These are phyloP conservation scores for Orbicella faveolata DNA, from an alignment of 64 coral and sea anemone genomes.

Conservation along the genomic window DNA sequence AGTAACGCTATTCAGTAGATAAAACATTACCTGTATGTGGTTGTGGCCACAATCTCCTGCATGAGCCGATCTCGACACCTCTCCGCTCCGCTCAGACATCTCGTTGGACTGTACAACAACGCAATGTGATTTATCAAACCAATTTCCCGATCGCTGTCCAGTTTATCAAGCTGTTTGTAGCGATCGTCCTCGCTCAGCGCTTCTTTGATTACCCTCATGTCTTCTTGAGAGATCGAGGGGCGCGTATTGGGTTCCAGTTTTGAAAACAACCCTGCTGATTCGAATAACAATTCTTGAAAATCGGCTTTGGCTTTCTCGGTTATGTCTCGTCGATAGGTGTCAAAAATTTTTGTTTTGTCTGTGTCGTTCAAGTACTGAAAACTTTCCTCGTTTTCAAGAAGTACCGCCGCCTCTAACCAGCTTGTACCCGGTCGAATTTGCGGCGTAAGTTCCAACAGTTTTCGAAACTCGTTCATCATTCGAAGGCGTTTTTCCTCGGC, in stretches of 20 bases:
- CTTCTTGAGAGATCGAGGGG: slow-evolving; percentile 70
- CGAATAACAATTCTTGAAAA: slow-evolving; percentile 97
- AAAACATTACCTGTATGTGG: slow-evolving; percentile 83
- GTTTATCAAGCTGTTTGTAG: slow-evolving; percentile 87
- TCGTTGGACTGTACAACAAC: slow-evolving; percentile 84
- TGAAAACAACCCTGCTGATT: slow-evolving; percentile 90
- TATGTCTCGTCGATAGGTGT: slow-evolving; percentile 87
- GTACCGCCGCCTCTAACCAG: slow-evolving; percentile 74
- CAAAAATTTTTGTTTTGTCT: slow-evolving; percentile 83
- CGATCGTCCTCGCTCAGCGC: slow-evolving; percentile 77
- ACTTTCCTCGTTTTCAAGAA: slow-evolving; percentile 96
- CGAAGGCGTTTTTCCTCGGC: slow-evolving; percentile 76
- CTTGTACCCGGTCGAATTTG: slow-evolving; percentile 87
- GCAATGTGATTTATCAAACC: slow-evolving; percentile 95
- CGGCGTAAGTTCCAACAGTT: slow-evolving; percentile 89
- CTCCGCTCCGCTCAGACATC: slow-evolving; percentile 92
- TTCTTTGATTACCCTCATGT: slow-evolving; percentile 80
- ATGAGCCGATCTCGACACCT: slow-evolving; percentile 93
- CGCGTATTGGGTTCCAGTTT: slow-evolving; percentile 82
- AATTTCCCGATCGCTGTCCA: slow-evolving; percentile 82
- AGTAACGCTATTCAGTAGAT: not conserved
- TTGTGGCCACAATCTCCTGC: slow-evolving; percentile 96
- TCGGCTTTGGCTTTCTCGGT: slow-evolving; percentile 85
- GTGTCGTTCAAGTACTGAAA: slow-evolving; percentile 87
- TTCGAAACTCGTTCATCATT: slow-evolving; percentile 95